Evolutionary conservation across 2,113 vertebrate species (phyloP), one percentile per base, ranked within the genome.

Genomic region (Odontesthes bonariensis): DNA sequence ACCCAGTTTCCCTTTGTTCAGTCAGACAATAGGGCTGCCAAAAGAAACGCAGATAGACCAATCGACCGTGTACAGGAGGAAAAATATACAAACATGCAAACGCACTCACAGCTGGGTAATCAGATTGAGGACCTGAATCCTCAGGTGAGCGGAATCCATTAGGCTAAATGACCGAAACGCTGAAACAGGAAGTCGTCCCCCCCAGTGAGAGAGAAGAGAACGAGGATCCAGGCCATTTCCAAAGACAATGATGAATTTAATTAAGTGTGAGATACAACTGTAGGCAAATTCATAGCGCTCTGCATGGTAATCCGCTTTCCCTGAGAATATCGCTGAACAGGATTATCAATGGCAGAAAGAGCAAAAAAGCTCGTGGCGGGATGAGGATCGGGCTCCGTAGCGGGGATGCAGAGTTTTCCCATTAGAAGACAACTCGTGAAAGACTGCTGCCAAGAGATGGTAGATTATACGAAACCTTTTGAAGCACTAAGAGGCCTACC

Each of bases 221-320:
- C 31, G 64, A 83, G 53, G 76, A 89, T 44, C 49, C 49, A 33
- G 65, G 56, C 69, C 69, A 76, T 91, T 86, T 68, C 57, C 31
- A 67, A 81, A 92, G 87, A 94, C 88, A 92, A 91, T 90, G 79
- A 91, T 83, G 70, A 76, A 90, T 93, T 91, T 89, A 93, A 94
- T 93, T 92, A 92, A 86, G 68, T 64, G 79, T 58, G 78, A 87
- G 87, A 86, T 82, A 77, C 69, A 75, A 73, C 83, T 77, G 86
- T 27, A 54, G 62, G 49, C 76, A 78, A 84, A 88, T 88, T 86
- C 82, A 80, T 72, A 66, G 69, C 70, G 54, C 77, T 85, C 61
- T 54, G 71, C 46, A 40, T 58, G 19, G 76, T 88, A 93, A 94
- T 90, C 85, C 80, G 60, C 83, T 92, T 87, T 83, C 73, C 75